Conservation (phyloP, 2,888 invertebrate species). For the Gisinianus flammeolus region DNA sequence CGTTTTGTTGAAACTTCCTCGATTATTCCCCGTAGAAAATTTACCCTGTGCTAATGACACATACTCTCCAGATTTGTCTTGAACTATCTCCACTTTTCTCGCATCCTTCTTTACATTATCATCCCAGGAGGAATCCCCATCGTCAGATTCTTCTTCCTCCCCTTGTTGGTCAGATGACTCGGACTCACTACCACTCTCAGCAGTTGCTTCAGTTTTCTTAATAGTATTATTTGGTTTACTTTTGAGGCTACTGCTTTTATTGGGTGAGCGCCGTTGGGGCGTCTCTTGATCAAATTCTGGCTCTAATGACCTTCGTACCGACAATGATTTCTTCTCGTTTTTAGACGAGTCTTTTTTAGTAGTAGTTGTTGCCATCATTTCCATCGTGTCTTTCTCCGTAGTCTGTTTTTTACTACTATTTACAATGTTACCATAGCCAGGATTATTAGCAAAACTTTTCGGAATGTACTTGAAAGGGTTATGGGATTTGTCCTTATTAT, state of each 20-base stretch:
- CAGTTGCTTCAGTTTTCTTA: not conserved
- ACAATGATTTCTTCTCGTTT: not conserved
- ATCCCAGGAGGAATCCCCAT: constrained; percentile 21
- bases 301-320: constrained; percentile 15
- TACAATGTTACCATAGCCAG: not conserved
- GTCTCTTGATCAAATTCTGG: constrained; percentile 28
- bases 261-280: not conserved
- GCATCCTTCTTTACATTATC: not conserved
- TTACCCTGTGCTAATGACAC: not conserved
- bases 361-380: not conserved
- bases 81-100: not conserved
- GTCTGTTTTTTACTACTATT: not conserved
- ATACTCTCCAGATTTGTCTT: not conserved
- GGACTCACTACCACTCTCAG: not conserved
- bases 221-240: not conserved
- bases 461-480: too few species aligned
- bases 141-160: not conserved
- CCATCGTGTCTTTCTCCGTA: not conserved
- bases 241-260: not conserved
- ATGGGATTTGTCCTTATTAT: not conserved
- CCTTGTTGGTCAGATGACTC: not conserved
- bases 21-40: not conserved
- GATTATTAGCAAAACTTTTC: not conserved
- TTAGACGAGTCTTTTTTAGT: not conserved
- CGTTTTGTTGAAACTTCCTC: not conserved